Evolutionary conservation across 2,113 vertebrate genomes (phyloP).

Genomic region (Steatornis caripensis): DNA sequence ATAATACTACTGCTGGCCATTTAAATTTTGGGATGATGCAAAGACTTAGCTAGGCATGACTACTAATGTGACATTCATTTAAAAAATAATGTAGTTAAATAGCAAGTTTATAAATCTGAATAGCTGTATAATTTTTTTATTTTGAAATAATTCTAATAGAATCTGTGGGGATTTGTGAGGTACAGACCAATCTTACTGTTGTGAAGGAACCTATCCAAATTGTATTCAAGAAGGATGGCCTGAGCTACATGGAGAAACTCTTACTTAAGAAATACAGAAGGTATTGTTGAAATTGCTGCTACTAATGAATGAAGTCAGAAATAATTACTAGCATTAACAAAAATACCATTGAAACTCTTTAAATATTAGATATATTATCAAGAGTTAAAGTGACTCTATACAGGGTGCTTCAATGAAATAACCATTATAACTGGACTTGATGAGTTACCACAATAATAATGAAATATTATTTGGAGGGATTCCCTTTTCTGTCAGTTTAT

Average conservation of each 20-base stretch:
- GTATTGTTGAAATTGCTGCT: conserved; percentile 55
- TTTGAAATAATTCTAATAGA: conserved; percentile 48
- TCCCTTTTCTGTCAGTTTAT: neutral
- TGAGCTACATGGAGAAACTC: conserved; percentile 89
- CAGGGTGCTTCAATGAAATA: neutral
- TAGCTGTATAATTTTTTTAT: neutral
- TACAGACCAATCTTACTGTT: conserved; percentile 76
- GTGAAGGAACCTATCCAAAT: conserved; percentile 69
- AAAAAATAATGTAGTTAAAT: neutral
- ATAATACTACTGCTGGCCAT: neutral
- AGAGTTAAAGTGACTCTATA: neutral
- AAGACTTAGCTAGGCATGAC: neutral
- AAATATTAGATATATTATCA: neutral
- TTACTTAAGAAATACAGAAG: conserved; percentile 89
- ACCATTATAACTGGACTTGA: neutral
- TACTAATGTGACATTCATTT: neutral
- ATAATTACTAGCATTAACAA: neutral
- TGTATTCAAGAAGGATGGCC: conserved; percentile 78
- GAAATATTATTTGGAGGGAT: neutral
- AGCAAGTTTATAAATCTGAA: neutral
- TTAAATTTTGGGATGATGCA: neutral
- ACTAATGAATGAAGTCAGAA: neutral
- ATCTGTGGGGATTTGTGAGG: conserved; percentile 71
- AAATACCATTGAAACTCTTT: neutral
- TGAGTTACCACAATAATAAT: too few relatives aligned